phyloP scores from a whole-genome alignment of 1,140 invertebrate genomes.

The Drosophila bocqueti region DNA sequence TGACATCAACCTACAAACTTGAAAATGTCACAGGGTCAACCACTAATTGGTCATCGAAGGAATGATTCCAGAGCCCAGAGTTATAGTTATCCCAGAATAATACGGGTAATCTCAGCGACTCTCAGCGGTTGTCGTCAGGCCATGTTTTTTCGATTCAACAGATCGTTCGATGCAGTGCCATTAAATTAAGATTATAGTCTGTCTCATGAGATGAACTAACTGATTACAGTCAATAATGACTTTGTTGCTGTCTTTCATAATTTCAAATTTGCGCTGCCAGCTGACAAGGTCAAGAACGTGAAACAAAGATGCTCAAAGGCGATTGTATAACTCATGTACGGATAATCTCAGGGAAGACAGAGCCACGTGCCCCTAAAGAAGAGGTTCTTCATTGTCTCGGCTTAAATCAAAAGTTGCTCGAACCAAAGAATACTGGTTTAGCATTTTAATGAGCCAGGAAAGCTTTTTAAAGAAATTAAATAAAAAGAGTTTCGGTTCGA shows the following conservation, averaged over 20 bases:
- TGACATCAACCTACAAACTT: slow-evolving; percentile 36
- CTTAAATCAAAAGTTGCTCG: slow-evolving; percentile 16
- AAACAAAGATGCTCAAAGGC: slow-evolving; percentile 2
- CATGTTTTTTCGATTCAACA: background rate
- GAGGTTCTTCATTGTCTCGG: slow-evolving; percentile 1
- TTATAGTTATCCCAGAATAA: slow-evolving; percentile 2
- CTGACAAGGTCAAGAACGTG: slow-evolving; percentile 6
- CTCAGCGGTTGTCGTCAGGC: slow-evolving; percentile 15
- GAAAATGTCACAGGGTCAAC: slow-evolving; percentile 22
- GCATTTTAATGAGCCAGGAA: background rate
- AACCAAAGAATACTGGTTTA: slow-evolving; percentile 27
- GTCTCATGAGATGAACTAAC: slow-evolving; percentile 22
- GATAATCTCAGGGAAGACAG: background rate
- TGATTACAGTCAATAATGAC: slow-evolving; percentile 24
- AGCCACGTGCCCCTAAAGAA: background rate
- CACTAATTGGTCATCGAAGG: slow-evolving; percentile 1
- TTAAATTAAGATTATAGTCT: slow-evolving; percentile 1
- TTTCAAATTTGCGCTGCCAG: slow-evolving; percentile 1
- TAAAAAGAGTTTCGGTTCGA: background rate
- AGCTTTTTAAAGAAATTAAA: background rate
- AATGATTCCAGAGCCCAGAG: background rate
- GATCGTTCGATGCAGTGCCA: slow-evolving; percentile 22
- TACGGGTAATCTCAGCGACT: background rate
- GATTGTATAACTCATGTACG: background rate
- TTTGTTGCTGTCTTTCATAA: slow-evolving; percentile 5